Evolutionary conservation across 2,797 vertebrate genomes (phyloP).

Genomic region (Protosalanx chinensis): DNA sequence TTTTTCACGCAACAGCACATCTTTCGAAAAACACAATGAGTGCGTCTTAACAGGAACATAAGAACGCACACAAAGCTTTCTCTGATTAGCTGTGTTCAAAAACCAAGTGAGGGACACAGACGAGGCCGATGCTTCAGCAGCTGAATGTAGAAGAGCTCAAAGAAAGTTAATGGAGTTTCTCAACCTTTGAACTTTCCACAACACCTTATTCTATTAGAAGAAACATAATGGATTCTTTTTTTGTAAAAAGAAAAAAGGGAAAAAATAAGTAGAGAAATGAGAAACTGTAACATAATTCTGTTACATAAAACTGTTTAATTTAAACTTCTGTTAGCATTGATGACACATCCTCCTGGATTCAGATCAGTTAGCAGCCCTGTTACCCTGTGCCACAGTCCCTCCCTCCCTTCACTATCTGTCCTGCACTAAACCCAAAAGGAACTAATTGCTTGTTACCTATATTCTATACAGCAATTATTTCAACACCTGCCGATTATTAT

Average conservation of each 20-base stretch:
- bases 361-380: slow-evolving; percentile 10
- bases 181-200: slow-evolving; percentile 9
- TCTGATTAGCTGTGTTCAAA: not conserved
- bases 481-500: not conserved
- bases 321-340: slow-evolving; percentile 20
- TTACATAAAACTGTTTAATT: slow-evolving; percentile 9
- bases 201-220: not conserved
- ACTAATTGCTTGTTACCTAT: slow-evolving; percentile 10
- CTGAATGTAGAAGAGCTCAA: not conserved
- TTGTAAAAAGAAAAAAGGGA: not conserved
- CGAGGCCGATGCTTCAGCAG: not conserved
- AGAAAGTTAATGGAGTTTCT: slow-evolving; percentile 16
- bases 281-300: not conserved
- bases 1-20: slow-evolving; percentile 10
- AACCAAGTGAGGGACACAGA: not conserved
- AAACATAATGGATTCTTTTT: slow-evolving; percentile 3
- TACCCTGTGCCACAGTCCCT: slow-evolving; percentile 4
- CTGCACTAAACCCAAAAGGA: not conserved
- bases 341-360: slow-evolving; percentile 7
- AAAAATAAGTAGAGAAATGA: not conserved
- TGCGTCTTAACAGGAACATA: slow-evolving; percentile 16
- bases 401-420: slow-evolving; percentile 16
- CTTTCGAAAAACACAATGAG: slow-evolving; percentile 19
- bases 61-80: not conserved
- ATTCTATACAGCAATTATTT: no score